Percentiles rank a stretch among this genome's conserved stretches.
Conservation (phyloP, 2,797 vertebrate genomes). For the Fratercula arctica region DNA sequence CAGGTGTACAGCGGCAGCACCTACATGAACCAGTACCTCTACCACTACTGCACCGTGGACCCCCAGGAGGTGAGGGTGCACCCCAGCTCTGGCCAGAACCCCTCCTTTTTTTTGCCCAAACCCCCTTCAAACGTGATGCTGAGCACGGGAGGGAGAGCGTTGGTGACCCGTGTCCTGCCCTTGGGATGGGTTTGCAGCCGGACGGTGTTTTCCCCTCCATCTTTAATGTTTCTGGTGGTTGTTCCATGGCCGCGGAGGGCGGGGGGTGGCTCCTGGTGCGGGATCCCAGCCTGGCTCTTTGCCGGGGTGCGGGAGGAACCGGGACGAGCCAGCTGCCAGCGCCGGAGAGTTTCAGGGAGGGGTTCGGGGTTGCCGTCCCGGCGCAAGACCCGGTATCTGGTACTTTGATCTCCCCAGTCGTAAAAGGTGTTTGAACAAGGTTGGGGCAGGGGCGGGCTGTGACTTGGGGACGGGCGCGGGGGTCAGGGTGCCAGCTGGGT, state of each 20-base stretch:
- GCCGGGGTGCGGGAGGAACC: not conserved
- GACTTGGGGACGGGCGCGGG: not conserved
- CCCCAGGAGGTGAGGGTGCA: conserved; percentile 83
- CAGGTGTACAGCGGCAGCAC: conserved; percentile 71
- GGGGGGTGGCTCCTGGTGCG: not conserved
- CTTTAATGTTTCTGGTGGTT: not conserved
- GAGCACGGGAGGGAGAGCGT: not conserved
- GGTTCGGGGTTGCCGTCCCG: not conserved
- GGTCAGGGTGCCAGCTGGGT: not conserved
- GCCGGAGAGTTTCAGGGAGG: not conserved
- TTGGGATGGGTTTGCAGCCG: not conserved
- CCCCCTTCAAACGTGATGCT: accelerated
- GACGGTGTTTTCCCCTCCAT: accelerated
- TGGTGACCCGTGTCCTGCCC: not conserved
- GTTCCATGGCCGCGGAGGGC: accelerated
- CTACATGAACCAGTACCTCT: conserved; percentile 84
- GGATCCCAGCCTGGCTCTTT: not conserved
- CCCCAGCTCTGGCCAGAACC: not conserved
- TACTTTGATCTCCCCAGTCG: not conserved
- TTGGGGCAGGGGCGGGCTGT: not conserved
- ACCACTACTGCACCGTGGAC: conserved; percentile 91
- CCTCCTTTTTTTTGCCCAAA: not conserved
- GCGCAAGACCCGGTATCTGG: not conserved
- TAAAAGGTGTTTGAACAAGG: not conserved
- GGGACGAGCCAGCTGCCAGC: accelerated